phyloP scores from a whole-genome alignment of 2,113 vertebrate species.

The Catharus bicknelli region DNA sequence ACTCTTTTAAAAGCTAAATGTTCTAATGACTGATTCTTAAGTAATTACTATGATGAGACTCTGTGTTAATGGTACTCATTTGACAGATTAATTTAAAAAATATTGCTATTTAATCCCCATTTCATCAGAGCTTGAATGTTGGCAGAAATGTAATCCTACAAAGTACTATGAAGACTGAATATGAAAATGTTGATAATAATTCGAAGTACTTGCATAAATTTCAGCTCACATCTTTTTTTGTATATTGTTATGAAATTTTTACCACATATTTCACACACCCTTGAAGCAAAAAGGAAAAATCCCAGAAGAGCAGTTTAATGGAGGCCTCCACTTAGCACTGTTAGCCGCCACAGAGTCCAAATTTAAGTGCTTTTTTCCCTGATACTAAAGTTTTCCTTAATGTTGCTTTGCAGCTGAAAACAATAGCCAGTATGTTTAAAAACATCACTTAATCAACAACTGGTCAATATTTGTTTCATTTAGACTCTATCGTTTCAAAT shows the following conservation, averaged over 20 bases:
- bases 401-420: neutral
- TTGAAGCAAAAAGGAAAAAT: neutral
- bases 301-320: neutral
- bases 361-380: neutral
- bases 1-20: neutral
- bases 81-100: neutral
- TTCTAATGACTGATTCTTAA: neutral
- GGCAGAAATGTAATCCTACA: neutral
- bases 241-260: neutral
- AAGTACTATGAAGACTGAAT: neutral
- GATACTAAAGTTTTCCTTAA: neutral
- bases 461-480: neutral
- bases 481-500: neutral
- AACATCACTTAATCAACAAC: neutral
- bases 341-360: neutral
- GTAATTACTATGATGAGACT: neutral
- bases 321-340: neutral
- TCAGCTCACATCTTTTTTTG: neutral
- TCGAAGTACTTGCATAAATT: neutral
- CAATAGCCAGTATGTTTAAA: neutral
- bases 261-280: neutral
- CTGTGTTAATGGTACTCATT: conserved; percentile 3
- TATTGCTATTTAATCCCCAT: neutral
- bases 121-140: neutral
- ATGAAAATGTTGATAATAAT: neutral